Base-by-base conservation (phyloP, 2,888 invertebrate genomes). In the Melanostoma scalare region DNA sequence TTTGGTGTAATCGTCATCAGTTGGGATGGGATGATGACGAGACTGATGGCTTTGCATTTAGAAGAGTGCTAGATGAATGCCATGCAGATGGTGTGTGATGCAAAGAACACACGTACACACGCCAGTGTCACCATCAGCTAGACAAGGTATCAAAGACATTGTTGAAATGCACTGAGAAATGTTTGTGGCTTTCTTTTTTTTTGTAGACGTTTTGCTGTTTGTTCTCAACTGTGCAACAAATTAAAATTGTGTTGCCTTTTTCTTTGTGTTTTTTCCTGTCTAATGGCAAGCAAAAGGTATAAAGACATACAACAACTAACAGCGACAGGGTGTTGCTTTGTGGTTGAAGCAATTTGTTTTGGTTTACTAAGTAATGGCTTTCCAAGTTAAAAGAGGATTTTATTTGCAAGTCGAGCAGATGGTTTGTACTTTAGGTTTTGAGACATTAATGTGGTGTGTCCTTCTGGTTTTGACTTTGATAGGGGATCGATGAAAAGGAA, bases 71-170 rank as follows among this genome's bases (percentile, higher is more conserved):
- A 63, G 74, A 61, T 80, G 58, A 52, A 38, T 69, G 63, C 56
- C 30, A 42, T 69, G 58, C 80, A 77, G 76, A 81, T 81, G 80
- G 52, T 42, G 55, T 42, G 10, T 20, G 20, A 20, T 52, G 36
- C 6, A 3, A 8, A n/a, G n/a, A 30, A 55, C 35, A 20, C 3
- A 40, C 36, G 30, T 10, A 46, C 67, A 60, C 36, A 48, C 46
- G 20, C 20, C 20, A 20, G 20, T 20, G 20, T 20, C 20, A 38
- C n/a, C 48, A 30, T 4, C 36, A 77, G 46, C 44, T 46, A 76
- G 60, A 67, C 72, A 55, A 67, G 65, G 52, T 76, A 77, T 78
- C 82, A 78, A 82, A 82, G 82, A 63, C 82, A 82, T 82, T 82
- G 78, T 65, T 78, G 68, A 46, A 63, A 78, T 74, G 78, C 72